Conservation (phyloP, 2,888 invertebrate genomes). For the Lagria hirta region DNA sequence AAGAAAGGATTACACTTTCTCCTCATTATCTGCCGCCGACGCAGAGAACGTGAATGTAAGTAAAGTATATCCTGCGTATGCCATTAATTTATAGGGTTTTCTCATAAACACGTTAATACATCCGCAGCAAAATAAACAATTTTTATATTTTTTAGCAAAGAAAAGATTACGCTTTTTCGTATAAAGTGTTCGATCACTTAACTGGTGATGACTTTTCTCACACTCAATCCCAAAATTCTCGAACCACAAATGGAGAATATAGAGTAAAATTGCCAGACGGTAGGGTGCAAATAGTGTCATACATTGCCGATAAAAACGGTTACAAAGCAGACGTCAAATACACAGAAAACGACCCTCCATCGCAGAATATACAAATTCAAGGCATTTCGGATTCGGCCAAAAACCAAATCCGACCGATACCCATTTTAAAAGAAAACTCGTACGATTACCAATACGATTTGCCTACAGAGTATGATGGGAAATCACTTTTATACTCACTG, state of each 20-base stretch:
- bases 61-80: too few relatives aligned
- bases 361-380: constrained; percentile 27
- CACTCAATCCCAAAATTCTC: constrained; percentile 62
- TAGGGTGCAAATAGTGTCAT: constrained; percentile 58
- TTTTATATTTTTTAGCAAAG: constrained; percentile 39
- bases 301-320: constrained; percentile 67
- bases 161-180: constrained; percentile 66
- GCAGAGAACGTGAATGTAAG: too few relatives aligned
- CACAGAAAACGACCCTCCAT: constrained; percentile 38
- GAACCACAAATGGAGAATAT: constrained; percentile 68
- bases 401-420: constrained; percentile 29
- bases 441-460: constrained; percentile 32
- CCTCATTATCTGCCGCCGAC: constrained; percentile 28
- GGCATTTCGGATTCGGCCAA: constrained; percentile 8
- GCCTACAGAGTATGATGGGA: constrained; percentile 13
- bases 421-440: constrained; percentile 21
- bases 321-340: constrained; percentile 69
- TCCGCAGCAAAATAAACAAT: constrained; percentile 9
- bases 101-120: constrained; percentile 15
- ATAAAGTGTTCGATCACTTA: constrained; percentile 62
- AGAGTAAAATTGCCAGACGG: constrained; percentile 69
- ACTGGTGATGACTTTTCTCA: constrained; percentile 72
- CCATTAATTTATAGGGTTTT: constrained; percentile 23
- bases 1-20: constrained; percentile 29
- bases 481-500: constrained; percentile 15